Conservation (phyloP, 2,888 invertebrate species). For the Amiota minor region DNA sequence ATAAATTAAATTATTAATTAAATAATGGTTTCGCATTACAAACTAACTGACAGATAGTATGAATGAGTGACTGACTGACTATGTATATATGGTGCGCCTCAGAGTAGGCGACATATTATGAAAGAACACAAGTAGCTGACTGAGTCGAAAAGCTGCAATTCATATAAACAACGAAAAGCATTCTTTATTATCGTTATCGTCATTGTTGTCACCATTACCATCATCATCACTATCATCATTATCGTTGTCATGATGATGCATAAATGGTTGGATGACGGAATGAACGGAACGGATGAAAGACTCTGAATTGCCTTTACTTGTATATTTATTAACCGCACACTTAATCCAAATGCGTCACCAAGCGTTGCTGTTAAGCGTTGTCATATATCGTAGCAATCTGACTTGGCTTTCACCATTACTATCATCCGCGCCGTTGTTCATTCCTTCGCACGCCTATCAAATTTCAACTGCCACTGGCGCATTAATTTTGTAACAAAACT, state of each 20-base stretch:
- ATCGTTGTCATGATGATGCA: not conserved
- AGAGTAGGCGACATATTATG: constrained; percentile 4
- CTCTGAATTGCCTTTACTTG: no score
- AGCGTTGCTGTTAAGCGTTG: no score
- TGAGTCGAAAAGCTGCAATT: not conserved
- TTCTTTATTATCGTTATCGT: not conserved
- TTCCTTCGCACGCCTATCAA: constrained; percentile 22
- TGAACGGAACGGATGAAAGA: no score
- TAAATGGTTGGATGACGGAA: no score
- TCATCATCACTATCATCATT: not conserved
- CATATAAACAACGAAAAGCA: not conserved
- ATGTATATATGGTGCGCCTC: not conserved
- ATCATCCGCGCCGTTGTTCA: not conserved
- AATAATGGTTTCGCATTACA: not conserved
- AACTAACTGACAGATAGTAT: no score
- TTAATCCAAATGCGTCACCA: no score
- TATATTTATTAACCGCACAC: no score
- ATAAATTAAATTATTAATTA: constrained; percentile 13
- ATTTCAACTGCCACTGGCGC: constrained; percentile 4
- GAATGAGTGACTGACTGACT: not conserved
- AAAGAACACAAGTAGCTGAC: not conserved
- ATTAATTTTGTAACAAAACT: constrained; percentile 21
- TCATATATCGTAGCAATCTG: not conserved
- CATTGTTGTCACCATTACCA: not conserved
- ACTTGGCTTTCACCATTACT: not conserved